Evolutionary conservation across 2,113 vertebrate species (phyloP).

Genomic region (Copsychus sechellarum): DNA sequence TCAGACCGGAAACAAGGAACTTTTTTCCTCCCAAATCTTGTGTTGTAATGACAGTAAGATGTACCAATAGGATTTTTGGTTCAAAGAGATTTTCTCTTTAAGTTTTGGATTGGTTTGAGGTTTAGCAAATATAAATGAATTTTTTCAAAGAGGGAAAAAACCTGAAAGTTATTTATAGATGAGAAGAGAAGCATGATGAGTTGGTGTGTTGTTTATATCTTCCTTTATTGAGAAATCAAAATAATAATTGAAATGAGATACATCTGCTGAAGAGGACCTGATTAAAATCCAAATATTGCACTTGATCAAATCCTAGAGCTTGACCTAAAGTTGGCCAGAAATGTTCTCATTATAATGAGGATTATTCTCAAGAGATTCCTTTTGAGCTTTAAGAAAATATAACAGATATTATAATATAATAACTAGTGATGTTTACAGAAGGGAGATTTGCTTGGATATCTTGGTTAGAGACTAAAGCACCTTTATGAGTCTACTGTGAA

Average conservation of each 20-base stretch:
- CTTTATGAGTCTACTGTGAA: not conserved
- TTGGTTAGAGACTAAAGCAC: not conserved
- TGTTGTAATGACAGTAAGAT: not conserved
- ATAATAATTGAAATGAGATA: not conserved
- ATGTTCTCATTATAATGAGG: not conserved
- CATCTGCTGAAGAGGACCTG: not conserved
- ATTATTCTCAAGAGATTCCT: not conserved
- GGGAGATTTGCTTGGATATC: not conserved
- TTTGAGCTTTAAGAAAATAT: not conserved
- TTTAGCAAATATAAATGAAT: not conserved
- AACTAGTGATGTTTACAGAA: not conserved
- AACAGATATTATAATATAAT: not conserved
- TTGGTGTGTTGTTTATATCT: not conserved
- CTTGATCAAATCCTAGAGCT: not conserved
- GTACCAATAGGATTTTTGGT: fast-evolving
- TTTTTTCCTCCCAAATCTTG: not conserved
- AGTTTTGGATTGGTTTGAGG: not conserved
- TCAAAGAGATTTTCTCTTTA: not conserved
- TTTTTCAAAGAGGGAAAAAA: not conserved
- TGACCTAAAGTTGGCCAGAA: not conserved
- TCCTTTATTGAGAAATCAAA: not conserved
- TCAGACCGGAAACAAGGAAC: not conserved
- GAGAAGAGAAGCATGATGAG: not conserved
- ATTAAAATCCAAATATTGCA: not conserved
- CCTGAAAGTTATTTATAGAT: not conserved